Base-by-base conservation (phyloP, 1,140 invertebrate genomes). In the Pseudomyrmex cubaensis region DNA sequence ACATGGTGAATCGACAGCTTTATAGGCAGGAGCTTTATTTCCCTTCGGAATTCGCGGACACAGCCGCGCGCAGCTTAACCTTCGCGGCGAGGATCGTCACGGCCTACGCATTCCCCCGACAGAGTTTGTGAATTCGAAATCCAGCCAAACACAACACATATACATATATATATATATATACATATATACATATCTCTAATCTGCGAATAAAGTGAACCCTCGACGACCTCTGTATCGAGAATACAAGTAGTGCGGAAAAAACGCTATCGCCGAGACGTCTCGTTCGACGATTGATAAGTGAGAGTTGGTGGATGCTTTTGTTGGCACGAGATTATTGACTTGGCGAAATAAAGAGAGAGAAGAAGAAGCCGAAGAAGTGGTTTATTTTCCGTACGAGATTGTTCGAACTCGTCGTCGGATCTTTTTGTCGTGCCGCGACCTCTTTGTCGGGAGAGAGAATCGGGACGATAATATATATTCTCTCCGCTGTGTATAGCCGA, bases 1-100 rank as follows among this genome's bases (percentile, higher is more conserved):
- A 35, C 35, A n/a, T 3, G 1, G n/a, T 7, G 15, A 63, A 52
- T 35, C 59, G 62, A 66, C n/a, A n/a, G 20, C 13, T 9, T 9
- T 25, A 10, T 13, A 54, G 35, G 50, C 35, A 35, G 25, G 50
- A n/a, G 35, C 35, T 17, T 74, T 10, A n/a, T 80, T 59, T 12
- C n/a, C 20, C 54, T 80, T 69, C n/a, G 64, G 44, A 78, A 56
- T 78, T 46, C 20, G 50, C 54, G 20, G 5, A 70, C 35, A 25
- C 64, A 52, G 20, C 20, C 20, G 20, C 64, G n/a, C 20, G 54
- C 15, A 61, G 59, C 54, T 64, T 50, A 20, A 17, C 17, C 52
- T 20, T 69, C 75, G 54, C 9, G 50, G n/a, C 48, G 17, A 35
- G 5, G 35, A 35, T 35, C 35, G 35, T 35, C 35, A 25, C 35